A percentile compares a stretch with the other conserved stretches of the same genome.
phyloP scores from a whole-genome alignment of 1,140 invertebrate genomes.

The Hyposmocoma kahamanoa region DNA sequence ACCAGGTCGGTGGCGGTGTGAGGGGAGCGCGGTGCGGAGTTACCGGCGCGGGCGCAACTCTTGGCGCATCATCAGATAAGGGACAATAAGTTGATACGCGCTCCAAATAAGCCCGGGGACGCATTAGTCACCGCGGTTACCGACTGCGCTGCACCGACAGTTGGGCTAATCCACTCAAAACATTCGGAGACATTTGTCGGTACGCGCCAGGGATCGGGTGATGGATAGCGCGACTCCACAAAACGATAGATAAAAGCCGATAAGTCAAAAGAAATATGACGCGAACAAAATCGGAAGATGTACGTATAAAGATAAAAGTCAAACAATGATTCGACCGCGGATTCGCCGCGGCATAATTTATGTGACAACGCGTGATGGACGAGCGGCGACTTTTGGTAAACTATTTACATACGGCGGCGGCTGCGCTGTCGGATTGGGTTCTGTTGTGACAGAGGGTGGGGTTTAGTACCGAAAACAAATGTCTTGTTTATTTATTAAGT shows the following conservation, averaged over 20 bases:
- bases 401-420: slow-evolving; percentile 70
- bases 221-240: slow-evolving; percentile 68
- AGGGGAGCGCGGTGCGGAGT: slow-evolving; percentile 17
- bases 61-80: slow-evolving; percentile 58
- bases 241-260: slow-evolving; percentile 72
- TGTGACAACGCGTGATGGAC: slow-evolving; percentile 72
- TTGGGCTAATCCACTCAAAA: slow-evolving; percentile 69
- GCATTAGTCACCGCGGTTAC: slow-evolving; percentile 55
- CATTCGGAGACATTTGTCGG: slow-evolving; percentile 69
- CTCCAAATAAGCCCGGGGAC: slow-evolving; percentile 53
- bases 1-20: slow-evolving; percentile 11
- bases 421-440: slow-evolving; percentile 65
- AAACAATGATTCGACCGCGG: slow-evolving; percentile 72
- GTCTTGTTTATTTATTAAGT: slow-evolving; percentile 72
- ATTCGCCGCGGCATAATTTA: slow-evolving; percentile 73
- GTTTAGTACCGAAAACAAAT: slow-evolving; percentile 71
- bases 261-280: slow-evolving; percentile 73
- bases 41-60: slow-evolving; percentile 25
- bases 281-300: slow-evolving; percentile 72
- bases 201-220: slow-evolving; percentile 50
- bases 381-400: slow-evolving; percentile 72
- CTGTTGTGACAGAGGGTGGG: slow-evolving; percentile 66
- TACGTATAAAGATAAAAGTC: slow-evolving; percentile 74
- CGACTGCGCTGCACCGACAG: slow-evolving; percentile 40
- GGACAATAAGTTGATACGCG: slow-evolving; percentile 61